Evolutionary conservation across 2,797 vertebrate genomes (phyloP).

Genomic region (Sebastiscus tertius): DNA sequence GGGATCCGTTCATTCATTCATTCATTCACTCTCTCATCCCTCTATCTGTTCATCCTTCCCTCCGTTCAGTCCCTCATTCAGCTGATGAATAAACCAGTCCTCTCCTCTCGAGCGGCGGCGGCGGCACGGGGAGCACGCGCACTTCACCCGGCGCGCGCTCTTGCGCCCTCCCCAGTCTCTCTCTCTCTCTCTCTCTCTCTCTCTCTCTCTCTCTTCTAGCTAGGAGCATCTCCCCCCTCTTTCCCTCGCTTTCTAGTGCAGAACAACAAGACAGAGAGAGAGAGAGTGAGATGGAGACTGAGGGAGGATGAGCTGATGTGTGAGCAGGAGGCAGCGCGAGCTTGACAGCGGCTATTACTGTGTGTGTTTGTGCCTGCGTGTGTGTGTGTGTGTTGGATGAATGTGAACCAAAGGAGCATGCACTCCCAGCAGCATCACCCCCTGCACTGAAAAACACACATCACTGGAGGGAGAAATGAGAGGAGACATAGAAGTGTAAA

Average conservation of each 20-base stretch:
- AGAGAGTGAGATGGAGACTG: conserved; percentile 1
- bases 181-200: conserved; percentile 2
- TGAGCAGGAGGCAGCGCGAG: conserved; percentile 31
- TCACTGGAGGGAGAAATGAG: background rate
- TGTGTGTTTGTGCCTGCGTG: conserved; percentile 8
- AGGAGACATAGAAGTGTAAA: background rate
- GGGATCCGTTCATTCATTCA: conserved; percentile 65
- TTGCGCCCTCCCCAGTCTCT: conserved; percentile 12
- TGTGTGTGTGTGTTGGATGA: conserved; percentile 13
- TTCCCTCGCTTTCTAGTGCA: background rate
- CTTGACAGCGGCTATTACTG: conserved; percentile 20
- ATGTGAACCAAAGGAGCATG: conserved; percentile 45
- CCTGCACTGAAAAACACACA: conserved; percentile 27
- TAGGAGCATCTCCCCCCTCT: background rate
- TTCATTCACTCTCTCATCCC: conserved; percentile 24
- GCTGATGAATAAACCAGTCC: conserved; percentile 54
- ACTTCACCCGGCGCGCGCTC: conserved; percentile 45
- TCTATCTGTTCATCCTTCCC: conserved; percentile 57
- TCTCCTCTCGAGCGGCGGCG: conserved; percentile 34
- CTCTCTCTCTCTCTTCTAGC: background rate
- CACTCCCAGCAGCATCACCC: conserved; percentile 28
- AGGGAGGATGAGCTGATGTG: conserved; percentile 44
- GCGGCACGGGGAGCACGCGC: conserved; percentile 50
- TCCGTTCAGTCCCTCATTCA: conserved; percentile 55
- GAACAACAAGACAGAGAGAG: conserved; percentile 4